These are phyloP conservation scores for Coptodon rendalli DNA, from an alignment of 2,113 vertebrate species.

Conservation along the genomic window DNA sequence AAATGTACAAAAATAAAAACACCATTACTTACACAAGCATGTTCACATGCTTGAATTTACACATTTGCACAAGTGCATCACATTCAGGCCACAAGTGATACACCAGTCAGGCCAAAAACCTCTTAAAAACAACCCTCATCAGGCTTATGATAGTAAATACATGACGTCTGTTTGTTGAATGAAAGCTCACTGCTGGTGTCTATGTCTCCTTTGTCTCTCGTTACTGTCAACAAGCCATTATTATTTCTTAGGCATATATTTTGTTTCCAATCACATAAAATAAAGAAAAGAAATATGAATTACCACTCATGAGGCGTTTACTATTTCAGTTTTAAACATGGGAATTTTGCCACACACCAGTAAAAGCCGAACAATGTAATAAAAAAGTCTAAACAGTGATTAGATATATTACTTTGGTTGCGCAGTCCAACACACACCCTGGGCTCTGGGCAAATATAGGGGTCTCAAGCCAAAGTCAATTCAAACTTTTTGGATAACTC, in stretches of 20 bases:
- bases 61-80: background rate
- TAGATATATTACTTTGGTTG: background rate
- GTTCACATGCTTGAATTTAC: background rate
- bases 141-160: background rate
- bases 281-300: background rate
- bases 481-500: background rate
- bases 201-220: background rate
- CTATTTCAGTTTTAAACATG: background rate
- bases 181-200: background rate
- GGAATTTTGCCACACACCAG: background rate
- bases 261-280: background rate
- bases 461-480: background rate
- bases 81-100: background rate
- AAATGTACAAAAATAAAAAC: background rate
- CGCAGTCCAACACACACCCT: background rate
- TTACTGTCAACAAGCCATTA: background rate
- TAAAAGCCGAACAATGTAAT: background rate
- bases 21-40: background rate
- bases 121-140: background rate
- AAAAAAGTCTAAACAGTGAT: background rate
- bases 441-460: background rate
- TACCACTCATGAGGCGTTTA: background rate
- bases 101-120: background rate
- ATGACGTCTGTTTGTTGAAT: background rate
- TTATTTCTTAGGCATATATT: background rate